Percentiles rank a stretch among this genome's conserved stretches.
Conservation (phyloP, 2,797 vertebrate genomes). For the Oophaga sylvatica region DNA sequence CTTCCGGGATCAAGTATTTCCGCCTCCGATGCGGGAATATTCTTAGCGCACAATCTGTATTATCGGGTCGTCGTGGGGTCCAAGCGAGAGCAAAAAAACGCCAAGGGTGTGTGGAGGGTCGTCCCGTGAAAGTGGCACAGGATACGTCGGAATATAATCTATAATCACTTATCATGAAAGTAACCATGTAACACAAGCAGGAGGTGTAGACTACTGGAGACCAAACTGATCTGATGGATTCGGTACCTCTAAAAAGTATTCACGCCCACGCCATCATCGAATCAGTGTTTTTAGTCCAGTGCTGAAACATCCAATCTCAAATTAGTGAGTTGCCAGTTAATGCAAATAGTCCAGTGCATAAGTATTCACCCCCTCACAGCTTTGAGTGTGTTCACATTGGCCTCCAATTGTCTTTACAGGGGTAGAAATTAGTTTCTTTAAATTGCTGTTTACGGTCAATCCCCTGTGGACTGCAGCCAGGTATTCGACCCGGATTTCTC, state of each 20-base stretch:
- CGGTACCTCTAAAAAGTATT: conserved; percentile 8
- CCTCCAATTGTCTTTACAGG: no score
- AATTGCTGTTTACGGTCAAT: neutral
- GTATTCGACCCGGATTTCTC: neutral
- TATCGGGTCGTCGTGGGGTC: neutral
- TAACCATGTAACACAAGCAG: neutral
- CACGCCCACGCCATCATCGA: neutral
- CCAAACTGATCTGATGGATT: neutral
- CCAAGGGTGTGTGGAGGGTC: neutral
- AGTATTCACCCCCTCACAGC: neutral
- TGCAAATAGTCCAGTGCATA: neutral
- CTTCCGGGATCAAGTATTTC: neutral
- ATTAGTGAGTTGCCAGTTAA: neutral
- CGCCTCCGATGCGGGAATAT: neutral
- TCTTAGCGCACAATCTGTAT: neutral
- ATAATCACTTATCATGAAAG: neutral
- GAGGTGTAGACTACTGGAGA: neutral
- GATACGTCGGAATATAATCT: neutral
- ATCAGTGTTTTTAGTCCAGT: neutral
- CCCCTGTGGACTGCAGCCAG: neutral
- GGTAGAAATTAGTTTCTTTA: no score
- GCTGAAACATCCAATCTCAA: neutral
- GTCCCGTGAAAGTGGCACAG: no score
- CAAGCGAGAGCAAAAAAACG: neutral
- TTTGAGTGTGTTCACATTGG: no score